Conservation (phyloP, 2,888 invertebrate species). For the Euzophera pinguis region DNA sequence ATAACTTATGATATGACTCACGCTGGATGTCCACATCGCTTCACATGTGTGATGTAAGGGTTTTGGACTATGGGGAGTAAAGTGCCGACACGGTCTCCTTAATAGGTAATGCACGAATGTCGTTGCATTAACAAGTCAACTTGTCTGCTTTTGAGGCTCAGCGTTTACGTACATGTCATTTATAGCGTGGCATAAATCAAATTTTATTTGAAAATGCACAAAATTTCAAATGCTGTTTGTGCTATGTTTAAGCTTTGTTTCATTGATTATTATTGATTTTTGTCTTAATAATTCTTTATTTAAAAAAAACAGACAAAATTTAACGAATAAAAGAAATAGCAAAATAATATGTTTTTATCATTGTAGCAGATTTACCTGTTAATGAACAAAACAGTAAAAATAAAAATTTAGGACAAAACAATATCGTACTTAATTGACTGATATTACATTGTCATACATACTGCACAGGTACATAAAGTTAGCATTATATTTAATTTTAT, state of each 20-base stretch:
- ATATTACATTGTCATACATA: too few species aligned
- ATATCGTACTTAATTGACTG: too few species aligned
- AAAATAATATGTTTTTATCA: too few species aligned
- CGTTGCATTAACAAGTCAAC: slow-evolving; percentile 50
- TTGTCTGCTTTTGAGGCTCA: slow-evolving; percentile 52
- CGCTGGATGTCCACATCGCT: slow-evolving; percentile 32
- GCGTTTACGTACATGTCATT: slow-evolving; percentile 7
- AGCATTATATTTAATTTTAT: too few species aligned
- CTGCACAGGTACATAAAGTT: too few species aligned
- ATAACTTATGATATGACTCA: background rate
- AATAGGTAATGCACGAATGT: slow-evolving; percentile 65
- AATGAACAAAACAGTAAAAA: too few species aligned
- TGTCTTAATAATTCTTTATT: too few species aligned
- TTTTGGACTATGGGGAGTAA: slow-evolving; percentile 52
- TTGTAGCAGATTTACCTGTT: too few species aligned
- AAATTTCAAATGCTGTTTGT: background rate
- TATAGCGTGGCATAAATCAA: slow-evolving; percentile 8
- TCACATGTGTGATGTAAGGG: slow-evolving; percentile 51
- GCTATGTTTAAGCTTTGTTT: background rate
- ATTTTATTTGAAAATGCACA: background rate
- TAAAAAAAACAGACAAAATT: too few species aligned
- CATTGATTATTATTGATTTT: background rate
- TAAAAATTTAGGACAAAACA: too few species aligned
- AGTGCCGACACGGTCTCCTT: slow-evolving; percentile 47
- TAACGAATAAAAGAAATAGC: too few species aligned